Conservation (phyloP, 2,113 vertebrate species). For the Aphyosemion australe region DNA sequence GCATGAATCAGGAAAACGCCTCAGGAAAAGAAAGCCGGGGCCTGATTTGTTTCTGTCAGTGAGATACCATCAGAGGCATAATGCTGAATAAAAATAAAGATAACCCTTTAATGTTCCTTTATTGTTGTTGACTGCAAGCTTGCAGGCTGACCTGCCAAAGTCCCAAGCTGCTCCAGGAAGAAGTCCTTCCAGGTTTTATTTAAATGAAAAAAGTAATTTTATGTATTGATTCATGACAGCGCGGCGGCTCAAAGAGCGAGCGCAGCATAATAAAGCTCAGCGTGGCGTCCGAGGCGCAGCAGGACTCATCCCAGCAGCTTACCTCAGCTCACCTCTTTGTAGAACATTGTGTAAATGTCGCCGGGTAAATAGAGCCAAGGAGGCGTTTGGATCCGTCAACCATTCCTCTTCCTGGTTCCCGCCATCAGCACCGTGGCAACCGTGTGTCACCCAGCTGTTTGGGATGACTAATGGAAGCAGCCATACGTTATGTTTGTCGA, state of each 20-base stretch:
- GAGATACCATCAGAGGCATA: neutral
- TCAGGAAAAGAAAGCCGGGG: neutral
- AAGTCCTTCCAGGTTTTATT: slow-evolving; percentile 14
- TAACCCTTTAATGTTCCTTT: neutral
- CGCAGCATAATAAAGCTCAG: slow-evolving; percentile 35
- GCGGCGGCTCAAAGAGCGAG: slow-evolving; percentile 21
- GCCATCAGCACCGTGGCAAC: neutral
- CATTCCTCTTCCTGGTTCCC: slow-evolving; percentile 6
- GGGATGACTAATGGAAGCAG: slow-evolving; percentile 57
- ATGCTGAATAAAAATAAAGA: neutral
- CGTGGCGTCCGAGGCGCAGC: slow-evolving; percentile 34
- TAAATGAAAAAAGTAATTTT: slow-evolving; percentile 15
- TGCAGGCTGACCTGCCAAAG: neutral
- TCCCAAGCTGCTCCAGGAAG: neutral
- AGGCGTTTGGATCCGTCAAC: slow-evolving; percentile 42
- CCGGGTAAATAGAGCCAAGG: slow-evolving; percentile 49
- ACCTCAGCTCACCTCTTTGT: slow-evolving; percentile 50
- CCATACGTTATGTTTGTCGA: slow-evolving; percentile 50
- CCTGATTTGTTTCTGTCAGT: neutral
- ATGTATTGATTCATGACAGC: slow-evolving; percentile 29
- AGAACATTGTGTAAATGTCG: slow-evolving; percentile 59
- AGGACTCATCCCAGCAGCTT: slow-evolving; percentile 38
- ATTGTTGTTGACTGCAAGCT: neutral
- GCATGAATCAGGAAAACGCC: neutral
- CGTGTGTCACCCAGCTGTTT: slow-evolving; percentile 46